Evolutionary conservation across 2,888 invertebrate genomes (phyloP).

Genomic region (Tanypteryx hageni): DNA sequence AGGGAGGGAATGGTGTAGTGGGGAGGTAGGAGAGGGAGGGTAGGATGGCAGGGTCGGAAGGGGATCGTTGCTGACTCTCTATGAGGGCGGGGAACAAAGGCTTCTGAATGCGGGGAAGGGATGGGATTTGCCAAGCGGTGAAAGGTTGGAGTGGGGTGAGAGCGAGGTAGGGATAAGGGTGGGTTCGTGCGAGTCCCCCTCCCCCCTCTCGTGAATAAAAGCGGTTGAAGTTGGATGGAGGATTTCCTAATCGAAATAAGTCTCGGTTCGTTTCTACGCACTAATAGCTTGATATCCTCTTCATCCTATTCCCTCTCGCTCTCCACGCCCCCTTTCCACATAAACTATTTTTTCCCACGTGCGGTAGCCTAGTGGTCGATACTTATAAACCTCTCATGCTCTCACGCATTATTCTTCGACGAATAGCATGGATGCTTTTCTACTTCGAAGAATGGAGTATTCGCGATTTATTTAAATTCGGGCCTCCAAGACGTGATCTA

Average conservation of each 20-base stretch:
- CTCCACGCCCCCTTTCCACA: neutral
- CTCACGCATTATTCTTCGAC: no score
- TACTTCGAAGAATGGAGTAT: neutral
- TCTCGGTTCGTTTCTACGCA: constrained; percentile 56
- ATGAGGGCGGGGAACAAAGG: constrained; percentile 7
- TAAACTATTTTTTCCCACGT: neutral
- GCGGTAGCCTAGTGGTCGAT: neutral
- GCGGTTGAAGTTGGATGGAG: constrained; percentile 7
- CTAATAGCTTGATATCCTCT: constrained; percentile 49
- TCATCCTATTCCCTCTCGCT: neutral
- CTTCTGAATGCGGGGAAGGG: constrained; percentile 17
- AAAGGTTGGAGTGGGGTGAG: constrained; percentile 24
- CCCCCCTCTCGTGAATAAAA: neutral
- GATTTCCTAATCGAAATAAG: constrained; percentile 58
- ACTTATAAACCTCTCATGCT: no score
- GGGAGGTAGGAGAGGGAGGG: neutral
- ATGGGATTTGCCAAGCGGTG: neutral
- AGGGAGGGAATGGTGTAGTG: neutral
- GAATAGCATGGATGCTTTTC: no score
- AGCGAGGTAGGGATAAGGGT: constrained; percentile 15
- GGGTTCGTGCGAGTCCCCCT: neutral
- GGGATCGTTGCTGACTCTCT: constrained; percentile 8
- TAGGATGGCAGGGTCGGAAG: neutral
- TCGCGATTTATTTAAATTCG: neutral
- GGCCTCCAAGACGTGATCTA: neutral